Percentiles rank a stretch among this genome's conserved stretches.
Evolutionary conservation across 1,140 invertebrate genomes (phyloP).

Genomic region (Brachionus calyciflorus): DNA sequence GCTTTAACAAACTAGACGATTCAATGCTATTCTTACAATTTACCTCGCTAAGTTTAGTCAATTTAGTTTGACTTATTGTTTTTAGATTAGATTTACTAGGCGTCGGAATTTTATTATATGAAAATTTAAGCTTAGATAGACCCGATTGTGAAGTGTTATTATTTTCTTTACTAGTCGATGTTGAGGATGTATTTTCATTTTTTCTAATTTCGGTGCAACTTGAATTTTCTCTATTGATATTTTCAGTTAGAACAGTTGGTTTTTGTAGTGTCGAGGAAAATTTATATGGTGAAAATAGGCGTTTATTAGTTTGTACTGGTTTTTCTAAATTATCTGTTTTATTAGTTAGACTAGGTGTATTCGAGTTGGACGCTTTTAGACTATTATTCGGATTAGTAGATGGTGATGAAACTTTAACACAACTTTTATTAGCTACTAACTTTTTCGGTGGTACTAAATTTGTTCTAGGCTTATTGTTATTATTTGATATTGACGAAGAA

Average conservation of each 20-base stretch:
- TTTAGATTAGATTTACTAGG: not conserved
- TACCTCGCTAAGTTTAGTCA: not conserved
- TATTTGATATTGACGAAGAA: slow-evolving; percentile 3
- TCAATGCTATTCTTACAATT: no score
- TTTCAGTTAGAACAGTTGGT: not conserved
- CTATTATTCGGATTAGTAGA: no score
- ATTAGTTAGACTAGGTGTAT: not conserved
- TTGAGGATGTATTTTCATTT: not conserved
- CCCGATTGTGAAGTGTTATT: not conserved
- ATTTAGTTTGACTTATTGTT: not conserved
- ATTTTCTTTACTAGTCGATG: not conserved
- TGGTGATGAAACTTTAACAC: no score
- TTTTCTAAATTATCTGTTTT: not conserved
- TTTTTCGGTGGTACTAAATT: not conserved
- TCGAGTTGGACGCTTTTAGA: not conserved
- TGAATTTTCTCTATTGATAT: slow-evolving; percentile 6
- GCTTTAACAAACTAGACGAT: not conserved
- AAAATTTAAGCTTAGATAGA: slow-evolving; percentile 1
- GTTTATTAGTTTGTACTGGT: not conserved
- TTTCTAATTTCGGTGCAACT: not conserved
- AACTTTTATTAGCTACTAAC: no score
- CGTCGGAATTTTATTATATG: slow-evolving; percentile 9
- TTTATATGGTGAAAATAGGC: slow-evolving; percentile 32
- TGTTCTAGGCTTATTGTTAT: slow-evolving; percentile 11
- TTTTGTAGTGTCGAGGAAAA: not conserved